Evolutionary conservation across 2,797 vertebrate species (phyloP).

Genomic region (Hydrophis major): DNA sequence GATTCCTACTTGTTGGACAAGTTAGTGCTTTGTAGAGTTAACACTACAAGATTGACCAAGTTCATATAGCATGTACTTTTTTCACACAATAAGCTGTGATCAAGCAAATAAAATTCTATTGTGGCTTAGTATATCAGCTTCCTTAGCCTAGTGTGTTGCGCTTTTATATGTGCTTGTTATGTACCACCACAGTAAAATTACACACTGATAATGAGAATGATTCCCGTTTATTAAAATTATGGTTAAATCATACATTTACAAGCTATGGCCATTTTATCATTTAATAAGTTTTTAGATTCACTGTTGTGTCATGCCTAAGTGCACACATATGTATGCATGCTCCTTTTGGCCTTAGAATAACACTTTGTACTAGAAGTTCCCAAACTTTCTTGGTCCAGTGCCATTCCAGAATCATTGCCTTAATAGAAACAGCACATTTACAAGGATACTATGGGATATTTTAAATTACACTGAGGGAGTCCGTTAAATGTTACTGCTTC

Average conservation of each 20-base stretch:
- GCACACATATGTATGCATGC: neutral
- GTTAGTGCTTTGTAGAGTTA: neutral
- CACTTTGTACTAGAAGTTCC: neutral
- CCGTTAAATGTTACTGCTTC: neutral
- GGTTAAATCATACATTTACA: conserved; percentile 1
- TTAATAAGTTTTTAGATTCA: neutral
- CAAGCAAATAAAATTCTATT: neutral
- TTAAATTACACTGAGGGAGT: neutral
- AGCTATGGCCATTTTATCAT: neutral
- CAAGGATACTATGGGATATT: neutral
- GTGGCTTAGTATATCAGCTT: neutral
- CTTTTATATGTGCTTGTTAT: neutral
- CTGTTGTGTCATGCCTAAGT: neutral
- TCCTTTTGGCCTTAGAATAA: neutral
- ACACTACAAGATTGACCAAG: neutral
- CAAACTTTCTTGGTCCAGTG: neutral
- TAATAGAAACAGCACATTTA: neutral
- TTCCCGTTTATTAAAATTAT: conserved; percentile 22
- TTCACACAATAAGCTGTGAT: neutral
- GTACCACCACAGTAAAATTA: neutral
- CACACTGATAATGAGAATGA: neutral
- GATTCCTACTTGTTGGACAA: neutral
- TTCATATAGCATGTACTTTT: neutral
- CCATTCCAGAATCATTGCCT: neutral
- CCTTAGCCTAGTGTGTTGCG: neutral